These are phyloP conservation scores for Taxidea taxus DNA, from an alignment of 2,113 vertebrate genomes.

Conservation along the genomic window DNA sequence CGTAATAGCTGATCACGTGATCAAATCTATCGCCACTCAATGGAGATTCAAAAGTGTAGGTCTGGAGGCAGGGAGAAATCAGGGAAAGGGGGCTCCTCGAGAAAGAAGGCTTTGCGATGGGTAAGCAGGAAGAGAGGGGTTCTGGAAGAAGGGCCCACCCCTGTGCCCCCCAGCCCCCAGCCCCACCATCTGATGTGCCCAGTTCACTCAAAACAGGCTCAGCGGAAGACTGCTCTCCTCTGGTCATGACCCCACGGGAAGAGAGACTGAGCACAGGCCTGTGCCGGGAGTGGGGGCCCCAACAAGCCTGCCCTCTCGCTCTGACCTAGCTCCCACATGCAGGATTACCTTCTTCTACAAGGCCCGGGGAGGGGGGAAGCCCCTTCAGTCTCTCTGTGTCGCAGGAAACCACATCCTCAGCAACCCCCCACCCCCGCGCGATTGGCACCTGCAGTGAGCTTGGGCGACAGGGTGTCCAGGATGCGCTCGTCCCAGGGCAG, in stretches of 20 bases:
- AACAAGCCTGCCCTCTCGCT: fast-evolving
- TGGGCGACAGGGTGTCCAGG: conserved; percentile 83
- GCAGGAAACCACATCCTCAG: fast-evolving
- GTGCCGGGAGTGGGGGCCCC: background rate
- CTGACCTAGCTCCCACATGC: fast-evolving
- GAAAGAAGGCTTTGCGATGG: background rate
- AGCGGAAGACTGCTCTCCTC: background rate
- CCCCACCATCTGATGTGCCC: fast-evolving
- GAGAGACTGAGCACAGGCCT: background rate
- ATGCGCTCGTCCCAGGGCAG: conserved; percentile 87
- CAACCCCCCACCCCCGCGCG: fast-evolving
- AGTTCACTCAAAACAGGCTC: background rate
- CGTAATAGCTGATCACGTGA: background rate
- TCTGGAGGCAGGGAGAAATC: too few relatives aligned
- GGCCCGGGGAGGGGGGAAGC: background rate
- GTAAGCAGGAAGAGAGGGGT: background rate
- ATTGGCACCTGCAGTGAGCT: conserved; percentile 85
- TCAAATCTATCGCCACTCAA: fast-evolving
- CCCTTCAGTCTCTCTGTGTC: background rate
- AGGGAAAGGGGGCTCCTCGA: background rate
- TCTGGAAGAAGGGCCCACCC: background rate
- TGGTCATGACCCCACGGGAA: background rate
- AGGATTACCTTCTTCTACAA: fast-evolving
- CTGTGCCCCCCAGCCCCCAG: background rate
- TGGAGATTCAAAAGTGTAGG: background rate